Evolutionary conservation across 1,140 invertebrate genomes (phyloP).

Genomic region (Nilaparvata lugens): DNA sequence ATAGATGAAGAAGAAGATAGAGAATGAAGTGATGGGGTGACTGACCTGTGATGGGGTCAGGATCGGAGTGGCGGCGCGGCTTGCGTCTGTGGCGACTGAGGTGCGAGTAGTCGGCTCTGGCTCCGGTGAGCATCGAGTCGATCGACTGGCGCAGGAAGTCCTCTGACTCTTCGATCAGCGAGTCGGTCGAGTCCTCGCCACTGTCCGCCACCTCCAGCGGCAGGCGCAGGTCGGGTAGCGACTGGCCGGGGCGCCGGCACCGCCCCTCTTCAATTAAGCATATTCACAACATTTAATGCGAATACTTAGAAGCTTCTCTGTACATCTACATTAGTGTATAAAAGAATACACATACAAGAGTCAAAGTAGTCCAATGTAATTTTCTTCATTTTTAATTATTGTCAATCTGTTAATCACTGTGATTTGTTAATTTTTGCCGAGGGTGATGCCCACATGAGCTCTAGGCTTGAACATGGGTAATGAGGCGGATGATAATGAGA

Average conservation of each 20-base stretch:
- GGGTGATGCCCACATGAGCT: too few relatives aligned
- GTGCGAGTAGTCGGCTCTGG: slow-evolving; percentile 9
- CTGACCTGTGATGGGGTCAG: slow-evolving; percentile 34
- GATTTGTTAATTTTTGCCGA: too few relatives aligned
- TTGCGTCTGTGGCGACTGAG: neutral
- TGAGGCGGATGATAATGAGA: too few relatives aligned
- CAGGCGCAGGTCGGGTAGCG: slow-evolving; percentile 55
- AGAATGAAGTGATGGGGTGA: too few relatives aligned
- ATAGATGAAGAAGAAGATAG: too few relatives aligned
- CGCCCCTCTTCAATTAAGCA: slow-evolving; percentile 5
- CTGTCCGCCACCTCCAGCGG: slow-evolving; percentile 40
- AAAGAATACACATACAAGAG: too few relatives aligned
- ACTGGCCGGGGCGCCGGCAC: slow-evolving; percentile 31
- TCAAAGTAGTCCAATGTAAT: neutral
- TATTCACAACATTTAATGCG: neutral
- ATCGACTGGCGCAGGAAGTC: slow-evolving; percentile 59
- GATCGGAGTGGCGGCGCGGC: slow-evolving; percentile 36
- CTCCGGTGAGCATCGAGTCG: slow-evolving; percentile 45
- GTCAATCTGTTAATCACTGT: too few relatives aligned
- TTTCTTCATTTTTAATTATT: too few relatives aligned
- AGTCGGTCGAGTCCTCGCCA: slow-evolving; percentile 64
- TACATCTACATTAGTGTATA: too few relatives aligned
- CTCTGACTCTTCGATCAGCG: slow-evolving; percentile 62
- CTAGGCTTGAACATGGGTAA: too few relatives aligned
- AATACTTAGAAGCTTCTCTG: neutral